Conservation (phyloP, 2,113 vertebrate genomes). For the Girardinichthys multiradiatus region DNA sequence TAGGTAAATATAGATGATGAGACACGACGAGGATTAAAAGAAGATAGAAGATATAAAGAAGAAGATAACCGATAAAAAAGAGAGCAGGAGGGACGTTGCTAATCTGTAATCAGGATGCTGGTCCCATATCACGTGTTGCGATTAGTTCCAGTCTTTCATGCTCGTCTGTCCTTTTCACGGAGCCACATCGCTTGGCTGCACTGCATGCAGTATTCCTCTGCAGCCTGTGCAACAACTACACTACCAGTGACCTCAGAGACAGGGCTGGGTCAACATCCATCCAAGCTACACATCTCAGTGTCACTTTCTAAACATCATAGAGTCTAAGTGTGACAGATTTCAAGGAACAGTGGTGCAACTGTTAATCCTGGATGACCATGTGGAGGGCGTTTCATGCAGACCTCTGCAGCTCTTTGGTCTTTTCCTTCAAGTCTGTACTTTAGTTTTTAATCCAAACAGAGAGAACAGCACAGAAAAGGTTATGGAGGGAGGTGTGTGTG, state of each 20-base stretch:
- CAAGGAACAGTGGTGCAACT: conserved; percentile 10
- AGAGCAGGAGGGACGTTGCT: conserved; percentile 34
- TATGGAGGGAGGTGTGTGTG: conserved; percentile 36
- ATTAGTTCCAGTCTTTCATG: conserved; percentile 73
- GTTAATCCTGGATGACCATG: conserved; percentile 21
- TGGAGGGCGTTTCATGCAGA: conserved; percentile 37
- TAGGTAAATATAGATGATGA: background rate
- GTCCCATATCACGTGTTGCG: conserved; percentile 53
- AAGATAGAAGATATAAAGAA: conserved; percentile 21
- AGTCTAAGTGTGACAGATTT: conserved; percentile 31
- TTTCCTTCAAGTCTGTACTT: conserved; percentile 78
- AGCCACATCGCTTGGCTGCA: conserved; percentile 45
- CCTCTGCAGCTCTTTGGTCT: conserved; percentile 82
- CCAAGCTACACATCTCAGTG: background rate
- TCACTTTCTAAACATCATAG: conserved; percentile 10
- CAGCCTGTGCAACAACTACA: background rate
- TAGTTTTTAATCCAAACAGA: conserved; percentile 89
- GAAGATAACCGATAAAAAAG: background rate
- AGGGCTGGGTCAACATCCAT: conserved; percentile 28
- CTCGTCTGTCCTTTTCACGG: conserved; percentile 57
- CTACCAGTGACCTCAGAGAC: conserved; percentile 1
- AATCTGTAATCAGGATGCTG: conserved; percentile 74
- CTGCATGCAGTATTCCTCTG: conserved; percentile 5
- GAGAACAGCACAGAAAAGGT: conserved; percentile 65
- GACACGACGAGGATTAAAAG: background rate